Base-by-base conservation (phyloP, 2,113 vertebrate species). In the Raja brachyura region DNA sequence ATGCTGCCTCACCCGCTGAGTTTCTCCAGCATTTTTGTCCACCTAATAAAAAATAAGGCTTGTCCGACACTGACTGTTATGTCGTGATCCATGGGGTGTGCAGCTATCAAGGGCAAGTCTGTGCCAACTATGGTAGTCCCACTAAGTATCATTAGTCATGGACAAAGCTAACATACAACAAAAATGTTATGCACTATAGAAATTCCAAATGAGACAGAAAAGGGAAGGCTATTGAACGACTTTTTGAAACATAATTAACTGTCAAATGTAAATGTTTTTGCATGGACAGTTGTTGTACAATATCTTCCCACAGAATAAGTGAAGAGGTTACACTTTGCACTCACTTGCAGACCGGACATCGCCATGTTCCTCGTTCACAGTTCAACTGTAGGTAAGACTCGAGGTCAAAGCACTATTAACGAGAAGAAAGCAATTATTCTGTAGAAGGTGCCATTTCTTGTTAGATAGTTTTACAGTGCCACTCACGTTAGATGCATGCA, bases 361-460 rank as follows among this genome's bases (percentile, higher is more conserved):
- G 95, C 98, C 98, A 98, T 0, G 98, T 98, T 14, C 96, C 96
- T 93, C 96, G 94, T 95, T 98, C 97, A 25, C 96, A 96, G 88
- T 97, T 97, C 9, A 98, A 95, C 94, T 97, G 97, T 94, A 97
- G 90, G 83, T 98, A 98, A 1, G 98, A 98, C 95, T 98, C 98
- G 94, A 98, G 95, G 94, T 98, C 97, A 0, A 98, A 98, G 94
- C 98, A 98, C 98, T 98, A 14, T 48, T 76, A 76, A 93, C 5
- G 54, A 28, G 56, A 76, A 66, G 28, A 63, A 10, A 85, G 22
- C 9, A 54, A 54, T 56, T 54, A 81, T 20, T 48, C 83, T 7
- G 3, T 31, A 61, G 79, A 59, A 10, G 28, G 28, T n/a, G 4
- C 28, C 59, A 86, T n/a, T 11, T 8, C 18, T 9, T 56, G 28